A percentile compares a stretch with the other conserved stretches of the same genome.
phyloP scores from a whole-genome alignment of 2,888 invertebrate genomes.

The Dermolepida albohirtum region DNA sequence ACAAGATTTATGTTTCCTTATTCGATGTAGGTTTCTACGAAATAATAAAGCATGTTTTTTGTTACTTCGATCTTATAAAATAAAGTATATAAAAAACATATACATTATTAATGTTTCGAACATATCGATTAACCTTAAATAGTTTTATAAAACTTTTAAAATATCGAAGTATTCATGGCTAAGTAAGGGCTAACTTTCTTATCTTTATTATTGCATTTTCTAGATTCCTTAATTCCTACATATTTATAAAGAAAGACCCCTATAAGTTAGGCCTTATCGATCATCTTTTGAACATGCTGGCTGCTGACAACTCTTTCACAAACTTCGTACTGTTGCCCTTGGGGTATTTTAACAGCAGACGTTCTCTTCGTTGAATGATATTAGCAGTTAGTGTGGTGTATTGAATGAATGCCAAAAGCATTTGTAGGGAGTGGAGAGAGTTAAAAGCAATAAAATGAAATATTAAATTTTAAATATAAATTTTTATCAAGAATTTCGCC shows the following conservation, averaged over 20 bases:
- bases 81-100: no score
- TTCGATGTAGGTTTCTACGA: no score
- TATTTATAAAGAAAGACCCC: conserved; percentile 4
- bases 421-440: no score
- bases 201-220: conserved; percentile 42
- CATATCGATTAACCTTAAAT: neutral
- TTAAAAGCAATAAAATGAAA: no score
- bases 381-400: no score
- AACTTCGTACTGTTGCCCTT: conserved; percentile 60
- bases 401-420: no score
- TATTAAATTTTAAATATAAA: no score
- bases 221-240: conserved; percentile 29
- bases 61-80: no score
- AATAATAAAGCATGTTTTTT: no score
- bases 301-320: conserved; percentile 64
- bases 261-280: conserved; percentile 55
- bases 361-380: no score
- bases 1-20: no score
- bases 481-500: no score
- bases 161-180: neutral
- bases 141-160: conserved; percentile 9
- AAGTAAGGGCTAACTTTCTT: neutral
- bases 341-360: conserved; percentile 47
- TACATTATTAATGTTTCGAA: neutral
- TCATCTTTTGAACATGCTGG: conserved; percentile 57